Evolutionary conservation across 2,888 invertebrate genomes (phyloP).

Genomic region (Octonoba sinensis): DNA sequence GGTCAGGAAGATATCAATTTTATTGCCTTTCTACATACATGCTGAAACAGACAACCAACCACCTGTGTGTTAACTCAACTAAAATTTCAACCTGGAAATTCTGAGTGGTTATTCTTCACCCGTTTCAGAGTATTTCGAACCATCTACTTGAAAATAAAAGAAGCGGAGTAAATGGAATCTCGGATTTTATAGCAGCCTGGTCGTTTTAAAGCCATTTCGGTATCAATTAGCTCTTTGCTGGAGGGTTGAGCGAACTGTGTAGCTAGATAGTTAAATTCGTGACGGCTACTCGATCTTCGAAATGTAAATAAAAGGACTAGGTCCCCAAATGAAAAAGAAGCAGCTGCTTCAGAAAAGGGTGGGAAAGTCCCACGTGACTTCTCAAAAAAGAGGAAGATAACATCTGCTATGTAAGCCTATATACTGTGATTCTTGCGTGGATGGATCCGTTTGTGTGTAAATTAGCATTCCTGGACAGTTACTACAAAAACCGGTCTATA

Average conservation of each 20-base stretch:
- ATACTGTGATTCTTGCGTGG: slow-evolving; percentile 59
- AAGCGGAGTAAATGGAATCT: too few relatives aligned
- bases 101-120: too few relatives aligned
- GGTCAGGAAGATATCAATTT: too few relatives aligned
- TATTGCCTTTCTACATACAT: too few relatives aligned
- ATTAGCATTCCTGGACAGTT: slow-evolving; percentile 64
- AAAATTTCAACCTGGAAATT: too few relatives aligned
- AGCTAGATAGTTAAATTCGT: slow-evolving; percentile 39
- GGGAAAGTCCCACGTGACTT: slow-evolving; percentile 62
- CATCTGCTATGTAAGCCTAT: slow-evolving; percentile 62
- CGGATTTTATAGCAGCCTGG: too few relatives aligned
- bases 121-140: too few relatives aligned
- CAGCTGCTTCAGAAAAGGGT: slow-evolving; percentile 39
- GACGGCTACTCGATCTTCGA: slow-evolving; percentile 48
- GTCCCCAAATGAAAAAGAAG: slow-evolving; percentile 39
- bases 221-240: too few relatives aligned
- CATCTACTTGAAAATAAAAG: too few relatives aligned
- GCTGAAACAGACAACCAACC: too few relatives aligned
- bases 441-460: slow-evolving; percentile 60
- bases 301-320: slow-evolving; percentile 58
- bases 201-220: too few relatives aligned
- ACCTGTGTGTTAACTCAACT: too few relatives aligned
- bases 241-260: slow-evolving; percentile 27
- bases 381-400: slow-evolving; percentile 54
- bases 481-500: slow-evolving; percentile 58